A percentile compares a stretch with the other conserved stretches of the same genome.
Conservation (phyloP, 92 coral and sea anemone genomes). For the Epizoanthus ramosus region DNA sequence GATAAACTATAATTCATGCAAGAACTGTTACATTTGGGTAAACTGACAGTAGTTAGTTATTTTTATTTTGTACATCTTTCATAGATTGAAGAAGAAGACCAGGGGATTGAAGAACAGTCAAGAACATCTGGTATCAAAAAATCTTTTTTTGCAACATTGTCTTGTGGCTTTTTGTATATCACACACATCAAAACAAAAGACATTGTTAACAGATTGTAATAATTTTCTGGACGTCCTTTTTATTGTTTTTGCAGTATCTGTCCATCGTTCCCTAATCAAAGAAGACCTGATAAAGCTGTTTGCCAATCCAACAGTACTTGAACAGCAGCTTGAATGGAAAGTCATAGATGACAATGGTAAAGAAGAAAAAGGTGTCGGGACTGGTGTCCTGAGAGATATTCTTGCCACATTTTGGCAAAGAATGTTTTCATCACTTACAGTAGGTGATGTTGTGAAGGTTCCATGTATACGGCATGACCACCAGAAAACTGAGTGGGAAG, state of each 20-base stretch:
- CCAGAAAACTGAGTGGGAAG: conserved; percentile 63
- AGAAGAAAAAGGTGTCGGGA: conserved; percentile 49
- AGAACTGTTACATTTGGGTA: too few species aligned
- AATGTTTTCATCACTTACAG: conserved; percentile 39
- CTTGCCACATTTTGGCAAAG: conserved; percentile 58
- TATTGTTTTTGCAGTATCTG: not conserved
- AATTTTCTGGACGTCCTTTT: too few species aligned
- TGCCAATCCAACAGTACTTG: conserved; percentile 48
- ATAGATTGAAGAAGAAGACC: too few species aligned
- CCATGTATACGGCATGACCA: conserved; percentile 61
- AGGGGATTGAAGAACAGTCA: too few species aligned
- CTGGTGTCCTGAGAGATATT: conserved; percentile 50
- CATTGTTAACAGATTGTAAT: too few species aligned
- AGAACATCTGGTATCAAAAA: too few species aligned
- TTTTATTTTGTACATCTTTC: too few species aligned
- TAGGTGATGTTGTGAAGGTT: conserved; percentile 55
- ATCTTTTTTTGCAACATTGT: too few species aligned
- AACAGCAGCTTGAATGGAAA: conserved; percentile 52
- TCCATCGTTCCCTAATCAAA: conserved; percentile 53
- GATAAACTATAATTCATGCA: too few species aligned
- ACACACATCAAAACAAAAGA: too few species aligned
- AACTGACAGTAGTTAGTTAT: too few species aligned
- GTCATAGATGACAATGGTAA: conserved; percentile 52
- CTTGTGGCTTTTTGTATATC: too few species aligned
- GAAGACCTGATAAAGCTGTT: conserved; percentile 56